These are phyloP conservation scores for Varanus salvator DNA, from an alignment of 2,113 vertebrate genomes.

Conservation along the genomic window DNA sequence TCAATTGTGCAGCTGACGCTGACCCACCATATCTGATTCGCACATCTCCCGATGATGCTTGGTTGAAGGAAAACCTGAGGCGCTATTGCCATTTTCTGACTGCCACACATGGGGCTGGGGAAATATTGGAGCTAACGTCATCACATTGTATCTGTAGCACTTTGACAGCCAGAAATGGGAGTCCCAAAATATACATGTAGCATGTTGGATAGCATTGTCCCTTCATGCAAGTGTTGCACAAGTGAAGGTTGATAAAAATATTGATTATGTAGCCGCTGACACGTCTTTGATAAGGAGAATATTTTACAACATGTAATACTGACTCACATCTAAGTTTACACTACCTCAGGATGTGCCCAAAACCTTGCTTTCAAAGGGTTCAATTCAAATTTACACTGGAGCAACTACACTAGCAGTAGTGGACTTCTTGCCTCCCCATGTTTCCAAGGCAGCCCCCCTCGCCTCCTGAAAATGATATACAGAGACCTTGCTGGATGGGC, in stretches of 20 bases:
- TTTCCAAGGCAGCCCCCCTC: no score
- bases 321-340: no score
- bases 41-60: no score
- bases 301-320: neutral
- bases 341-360: neutral
- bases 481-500: no score
- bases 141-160: neutral
- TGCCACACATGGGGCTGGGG: neutral
- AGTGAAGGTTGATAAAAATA: neutral
- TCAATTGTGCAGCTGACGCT: no score
- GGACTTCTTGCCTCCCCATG: no score
- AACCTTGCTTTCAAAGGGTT: neutral
- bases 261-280: no score
- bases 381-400: no score
- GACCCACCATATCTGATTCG: no score
- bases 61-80: neutral
- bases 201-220: neutral
- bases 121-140: neutral
- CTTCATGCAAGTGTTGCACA: neutral
- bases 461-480: no score
- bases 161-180: neutral
- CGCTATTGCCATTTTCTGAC: neutral
- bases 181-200: neutral
- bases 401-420: no score
- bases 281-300: neutral